Evolutionary conservation across 2,797 vertebrate genomes (phyloP), one percentile per base, ranked within the genome.

Genomic region (Pagetopsis macropterus): DNA sequence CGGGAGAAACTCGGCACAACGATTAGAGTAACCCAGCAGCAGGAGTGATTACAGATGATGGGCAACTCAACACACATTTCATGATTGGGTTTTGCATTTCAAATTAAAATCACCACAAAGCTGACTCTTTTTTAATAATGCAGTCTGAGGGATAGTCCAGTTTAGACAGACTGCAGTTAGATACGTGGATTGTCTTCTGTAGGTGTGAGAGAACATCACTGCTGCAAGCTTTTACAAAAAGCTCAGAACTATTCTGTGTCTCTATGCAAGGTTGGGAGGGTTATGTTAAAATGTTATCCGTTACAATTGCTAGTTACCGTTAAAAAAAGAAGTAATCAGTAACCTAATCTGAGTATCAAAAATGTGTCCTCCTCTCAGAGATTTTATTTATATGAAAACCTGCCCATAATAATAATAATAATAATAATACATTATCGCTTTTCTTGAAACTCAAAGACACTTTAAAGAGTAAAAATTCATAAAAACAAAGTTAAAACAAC

Each of bases 1-100:
- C 76, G 72, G 72, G 73, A 78, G 83, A 75, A 62, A 82, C 83
- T 85, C 76, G 79, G 84, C 72, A 81, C 59, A 63, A 82, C 78
- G 82, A 75, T 90, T 88, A 90, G 63, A 74, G 67, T 81, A 89
- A 84, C 51, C 87, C 73, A 84, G 75, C 72, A 81, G 65, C 78
- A 81, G 79, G 76, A 48, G 43, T 84, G 61, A 88, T 87, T 75
- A 87, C 67, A 76, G 54, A 73, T 71, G 41, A 83, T 61, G 67
- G 33, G 19, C 56, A 48, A 59, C 60, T 55, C 21, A 31, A 21
- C 31, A 13, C 21, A 19, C 15, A 78, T 15, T 31, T 31, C 5
- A 61, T 21, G 23, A 13, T 55, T 37, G 23, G 13, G 1, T 37
- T 71, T 72, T 52, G 48, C 1, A 46, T 4, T n/a, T 43, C 8